Base-by-base conservation (phyloP, 2,888 invertebrate species). In the Eupithecia subfuscata region DNA sequence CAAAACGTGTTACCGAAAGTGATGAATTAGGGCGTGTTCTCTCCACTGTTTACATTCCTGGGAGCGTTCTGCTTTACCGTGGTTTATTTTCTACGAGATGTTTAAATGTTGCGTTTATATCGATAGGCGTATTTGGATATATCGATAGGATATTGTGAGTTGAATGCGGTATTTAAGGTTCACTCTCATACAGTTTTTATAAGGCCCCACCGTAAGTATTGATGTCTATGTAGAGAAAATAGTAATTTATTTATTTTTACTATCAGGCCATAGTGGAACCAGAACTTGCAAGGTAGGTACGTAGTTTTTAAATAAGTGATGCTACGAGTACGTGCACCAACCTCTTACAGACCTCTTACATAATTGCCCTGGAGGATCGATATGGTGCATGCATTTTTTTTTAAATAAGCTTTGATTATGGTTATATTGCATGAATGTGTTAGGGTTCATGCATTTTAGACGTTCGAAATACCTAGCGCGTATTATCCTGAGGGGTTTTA, bases 11-110 rank as follows among this genome's bases (percentile, higher is more conserved):
- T 34, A 9, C 7, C 9, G 18, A 30, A 18, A 34, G 18, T 16
- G 3, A 63, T 8, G 8, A 37, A 64, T 18, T 64, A 64, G 64
- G 64, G 64, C 64, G 64, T 64, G 34, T 64, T 64, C 64, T 30
- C 4, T 18, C 34, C 18, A 16, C 30, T 64, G 64, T 64, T 64
- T 64, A 64, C 18, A 64, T 63, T 30, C 16, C 30, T 30, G 34
- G 18, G 34, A 16, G 30, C 8, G 52, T n/a, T 52, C 52, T 8
- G 48, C 48, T 52, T 18, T 48, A 48, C 48, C n/a, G 52, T 18
- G 52, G 8, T n/a, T n/a, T 52, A n/a, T 9, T n/a, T 56, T 56
- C 9, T 56, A 14, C 14, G 43, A 18, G 22, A 60, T 25, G 25
- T 60, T 60, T 63, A 37, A 30, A 25, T 63, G 14, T 7, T 16